phyloP scores from a whole-genome alignment of 2,888 invertebrate genomes.

The Cistogaster globosa region DNA sequence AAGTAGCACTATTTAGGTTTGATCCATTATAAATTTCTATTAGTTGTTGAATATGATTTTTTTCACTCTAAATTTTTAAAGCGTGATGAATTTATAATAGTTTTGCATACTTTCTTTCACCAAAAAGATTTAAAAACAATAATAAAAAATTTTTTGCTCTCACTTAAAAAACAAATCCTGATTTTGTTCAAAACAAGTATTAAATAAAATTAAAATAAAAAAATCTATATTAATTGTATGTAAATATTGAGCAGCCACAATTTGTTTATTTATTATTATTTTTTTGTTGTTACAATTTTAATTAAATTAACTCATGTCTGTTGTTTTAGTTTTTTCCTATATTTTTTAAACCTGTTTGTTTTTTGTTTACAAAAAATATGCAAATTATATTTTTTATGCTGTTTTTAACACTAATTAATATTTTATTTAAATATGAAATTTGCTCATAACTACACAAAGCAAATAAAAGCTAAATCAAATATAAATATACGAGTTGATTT shows the following conservation, averaged over 20 bases:
- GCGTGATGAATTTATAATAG: too few species aligned
- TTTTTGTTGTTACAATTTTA: slow-evolving; percentile 29
- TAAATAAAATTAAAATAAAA: too few species aligned
- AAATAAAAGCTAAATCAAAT: slow-evolving; percentile 12
- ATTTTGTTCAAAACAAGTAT: too few species aligned
- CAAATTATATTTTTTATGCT: background rate
- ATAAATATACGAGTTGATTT: slow-evolving; percentile 8
- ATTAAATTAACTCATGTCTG: slow-evolving; percentile 47
- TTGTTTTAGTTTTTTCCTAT: background rate
- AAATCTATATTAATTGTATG: background rate
- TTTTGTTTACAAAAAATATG: slow-evolving; percentile 13
- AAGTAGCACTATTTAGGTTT: too few species aligned
- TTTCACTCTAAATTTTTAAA: too few species aligned
- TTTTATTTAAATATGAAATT: slow-evolving; percentile 57
- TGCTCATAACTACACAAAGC: background rate
- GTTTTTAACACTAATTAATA: slow-evolving; percentile 50
- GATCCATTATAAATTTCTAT: too few species aligned
- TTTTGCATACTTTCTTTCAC: background rate
- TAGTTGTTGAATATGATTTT: too few species aligned
- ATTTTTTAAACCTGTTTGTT: background rate
- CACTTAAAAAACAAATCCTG: background rate
- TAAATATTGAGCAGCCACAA: slow-evolving; percentile 34
- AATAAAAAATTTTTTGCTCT: background rate
- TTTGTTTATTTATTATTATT: slow-evolving; percentile 9
- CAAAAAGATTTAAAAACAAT: background rate